Evolutionary conservation across 2,888 invertebrate genomes (phyloP), one percentile per base, ranked within the genome.

Genomic region (Sarcophaga carnaria): DNA sequence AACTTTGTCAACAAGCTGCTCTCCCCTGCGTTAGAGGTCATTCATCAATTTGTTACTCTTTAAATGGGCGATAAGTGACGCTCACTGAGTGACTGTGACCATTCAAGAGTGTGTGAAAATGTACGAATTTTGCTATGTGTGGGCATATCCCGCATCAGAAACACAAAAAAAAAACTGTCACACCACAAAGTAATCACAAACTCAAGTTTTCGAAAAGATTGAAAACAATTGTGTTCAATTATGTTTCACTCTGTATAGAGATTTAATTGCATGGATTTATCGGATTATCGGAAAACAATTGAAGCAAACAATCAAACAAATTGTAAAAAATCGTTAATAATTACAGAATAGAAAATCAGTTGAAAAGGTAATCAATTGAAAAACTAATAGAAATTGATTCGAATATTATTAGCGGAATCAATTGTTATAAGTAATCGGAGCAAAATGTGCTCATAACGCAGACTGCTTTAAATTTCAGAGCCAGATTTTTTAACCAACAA

Each of bases 1-100:
- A 27, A 72, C 59, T 74, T 72, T 80, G 69, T 82, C 72, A 60
- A 77, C 78, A 77, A 62, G 47, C 59, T 12, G 12, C 45, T 80
- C 67, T 86, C 64, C 71, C 71, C 82, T 76, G 78, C 54, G 79
- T 82, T 82, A 84, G 72, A 80, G 87, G 84, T 87, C 87, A 87
- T 84, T 87, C 87, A 87, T 84, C 84, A 87, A 87, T 87, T 87
- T 87, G 84, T 84, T 87, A 79, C 78, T 72, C 62, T 84, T 87
- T 63, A 81, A 37, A 60, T 63, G 11, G 22, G 12, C 54, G 71
- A 20, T 14, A 20, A 59, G 4, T 67, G 64, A 49, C n/a, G 60
- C 17, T 17, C 14, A 60, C 47, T 20, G 17, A 4, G 10, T 17
- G 27, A 71, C 17, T 71, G 4, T 54, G n/a, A 1, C 37, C 10